Percentiles rank a stretch among this genome's conserved stretches.
Evolutionary conservation across 2,113 vertebrate species (phyloP).

Genomic region (Podarcis cretensis): DNA sequence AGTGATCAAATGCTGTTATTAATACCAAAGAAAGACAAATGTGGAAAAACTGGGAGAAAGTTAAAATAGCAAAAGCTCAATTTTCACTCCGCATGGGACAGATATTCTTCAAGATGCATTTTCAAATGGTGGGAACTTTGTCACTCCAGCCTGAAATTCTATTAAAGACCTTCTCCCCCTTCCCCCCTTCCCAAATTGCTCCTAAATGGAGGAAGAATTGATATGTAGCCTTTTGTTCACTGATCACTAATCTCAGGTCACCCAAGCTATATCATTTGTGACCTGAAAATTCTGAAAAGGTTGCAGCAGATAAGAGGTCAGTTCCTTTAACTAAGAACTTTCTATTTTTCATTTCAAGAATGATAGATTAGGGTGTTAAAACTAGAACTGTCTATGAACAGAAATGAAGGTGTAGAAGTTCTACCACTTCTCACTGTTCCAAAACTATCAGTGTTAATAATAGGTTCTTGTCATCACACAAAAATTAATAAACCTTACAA

Average conservation of each 20-base stretch:
- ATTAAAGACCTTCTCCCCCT: background rate
- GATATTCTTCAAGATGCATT: background rate
- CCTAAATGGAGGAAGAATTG: background rate
- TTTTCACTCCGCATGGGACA: background rate
- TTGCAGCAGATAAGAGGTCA: constrained; percentile 51
- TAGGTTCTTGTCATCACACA: constrained; percentile 8
- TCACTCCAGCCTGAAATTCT: constrained; percentile 14
- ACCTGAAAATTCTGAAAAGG: constrained; percentile 43
- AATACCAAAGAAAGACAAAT: background rate
- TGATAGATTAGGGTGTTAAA: constrained; percentile 35
- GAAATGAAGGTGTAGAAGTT: constrained; percentile 37
- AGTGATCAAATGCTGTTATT: too few relatives aligned
- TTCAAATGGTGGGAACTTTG: background rate
- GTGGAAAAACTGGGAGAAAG: too few relatives aligned
- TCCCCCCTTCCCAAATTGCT: background rate
- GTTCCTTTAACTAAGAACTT: constrained; percentile 30
- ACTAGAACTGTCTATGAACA: constrained; percentile 19
- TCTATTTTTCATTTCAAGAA: constrained; percentile 49
- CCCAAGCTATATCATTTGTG: background rate
- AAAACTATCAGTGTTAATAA: constrained; percentile 33
- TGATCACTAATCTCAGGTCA: constrained; percentile 32
- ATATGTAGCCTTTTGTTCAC: constrained; percentile 9
- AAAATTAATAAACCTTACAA: constrained; percentile 41
- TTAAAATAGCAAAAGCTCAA: background rate
- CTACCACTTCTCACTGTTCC: constrained; percentile 1